Evolutionary conservation across 2,888 invertebrate genomes (phyloP), one percentile per base, ranked within the genome.

Genomic region (Platycheirus albimanus): DNA sequence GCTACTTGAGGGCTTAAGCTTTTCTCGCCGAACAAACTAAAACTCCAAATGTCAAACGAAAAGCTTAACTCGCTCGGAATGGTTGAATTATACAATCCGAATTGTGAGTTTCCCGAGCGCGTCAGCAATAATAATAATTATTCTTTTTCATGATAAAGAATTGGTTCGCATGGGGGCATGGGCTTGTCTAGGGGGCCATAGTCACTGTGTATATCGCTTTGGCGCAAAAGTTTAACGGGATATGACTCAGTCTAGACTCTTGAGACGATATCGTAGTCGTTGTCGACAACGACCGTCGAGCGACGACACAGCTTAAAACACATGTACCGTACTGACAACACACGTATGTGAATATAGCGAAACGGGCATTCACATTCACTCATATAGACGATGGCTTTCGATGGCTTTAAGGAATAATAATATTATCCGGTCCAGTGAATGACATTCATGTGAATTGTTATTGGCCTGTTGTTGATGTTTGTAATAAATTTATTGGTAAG

Each of bases 161-260:
- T 63, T 36, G 49, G 38, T 49, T 49, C 47, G 63, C 58, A 45
- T 61, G 17, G 4, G 13, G n/a, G 2, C 24, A 70, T 70, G 76
- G 80, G 80, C 76, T 75, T 58, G 80, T 71, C 80, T 64, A 64
- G 45, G 75, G 52, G 70, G 24, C 80, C 17, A 17, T 45, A 70
- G 41, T 8, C 43, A 19, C 13, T 58, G 41, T 36, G 24, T 30
- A 10, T 15, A 63, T 33, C 47, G 45, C 33, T 36, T 47, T 17
- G 49, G 11, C 38, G 58, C 19, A 80, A 76, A 71, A 66, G 61
- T 81, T 76, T 76, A 81, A 58, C 56, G 70, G 76, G 66, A 70
- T 81, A 76, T 81, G 80, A 81, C 51, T 81, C 80, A 81, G 80
- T 75, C 80, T 81, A 75, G 80, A 81, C 70, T 43, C 33, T 51